A percentile compares a stretch with the other conserved stretches of the same genome.
Evolutionary conservation across 37 sponge, comb jelly and placozoan species (phyloP).

Genomic region (Oopsacas minuta): DNA sequence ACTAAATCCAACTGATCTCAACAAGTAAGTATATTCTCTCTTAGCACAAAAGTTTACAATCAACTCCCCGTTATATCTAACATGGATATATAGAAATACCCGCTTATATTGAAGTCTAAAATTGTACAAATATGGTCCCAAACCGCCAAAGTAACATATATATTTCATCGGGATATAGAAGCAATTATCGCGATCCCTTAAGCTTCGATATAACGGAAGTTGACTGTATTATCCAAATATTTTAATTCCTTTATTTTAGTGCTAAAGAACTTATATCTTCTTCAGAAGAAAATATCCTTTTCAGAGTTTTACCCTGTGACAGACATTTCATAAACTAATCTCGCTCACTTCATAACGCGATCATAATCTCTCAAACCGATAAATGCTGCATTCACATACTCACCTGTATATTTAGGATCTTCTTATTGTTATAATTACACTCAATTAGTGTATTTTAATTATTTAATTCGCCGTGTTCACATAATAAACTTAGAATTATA

Average conservation of each 20-base stretch:
- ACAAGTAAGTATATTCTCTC: background rate
- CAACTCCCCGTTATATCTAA: too few relatives aligned
- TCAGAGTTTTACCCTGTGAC: background rate
- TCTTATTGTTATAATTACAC: background rate
- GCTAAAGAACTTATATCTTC: background rate
- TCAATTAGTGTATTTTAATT: background rate
- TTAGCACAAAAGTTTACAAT: background rate
- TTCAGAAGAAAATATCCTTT: background rate
- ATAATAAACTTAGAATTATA: too few relatives aligned
- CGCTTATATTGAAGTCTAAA: too few relatives aligned
- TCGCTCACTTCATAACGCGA: background rate
- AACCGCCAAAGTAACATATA: too few relatives aligned
- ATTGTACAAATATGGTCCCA: too few relatives aligned
- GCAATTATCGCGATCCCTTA: too few relatives aligned
- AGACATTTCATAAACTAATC: constrained; percentile 5
- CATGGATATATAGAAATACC: too few relatives aligned
- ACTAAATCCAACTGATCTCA: background rate
- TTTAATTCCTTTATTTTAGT: background rate
- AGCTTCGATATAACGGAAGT: too few relatives aligned
- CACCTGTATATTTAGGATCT: background rate
- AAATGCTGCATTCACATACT: background rate
- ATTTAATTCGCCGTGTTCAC: background rate
- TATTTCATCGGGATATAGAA: too few relatives aligned
- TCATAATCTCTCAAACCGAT: background rate
- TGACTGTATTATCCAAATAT: too few relatives aligned